Evolutionary conservation across 1,140 invertebrate genomes (phyloP).

Genomic region (Ceratina calcarata): DNA sequence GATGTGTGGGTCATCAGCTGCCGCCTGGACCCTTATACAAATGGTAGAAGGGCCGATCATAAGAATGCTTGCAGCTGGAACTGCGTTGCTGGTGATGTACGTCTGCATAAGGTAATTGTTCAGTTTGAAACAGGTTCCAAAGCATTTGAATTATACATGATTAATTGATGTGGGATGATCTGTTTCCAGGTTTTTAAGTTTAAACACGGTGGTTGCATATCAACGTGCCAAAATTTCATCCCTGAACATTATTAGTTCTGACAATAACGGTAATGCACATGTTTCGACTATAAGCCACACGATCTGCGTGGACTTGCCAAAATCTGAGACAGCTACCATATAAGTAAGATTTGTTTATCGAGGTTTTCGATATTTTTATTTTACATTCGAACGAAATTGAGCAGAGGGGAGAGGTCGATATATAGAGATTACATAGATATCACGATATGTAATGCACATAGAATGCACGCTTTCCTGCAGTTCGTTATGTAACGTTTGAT

Average conservation of each 20-base stretch:
- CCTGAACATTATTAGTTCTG: conserved; percentile 86
- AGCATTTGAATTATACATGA: background rate
- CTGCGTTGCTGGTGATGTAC: conserved; percentile 90
- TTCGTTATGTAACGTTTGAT: conserved; percentile 26
- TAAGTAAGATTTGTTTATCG: conserved; percentile 36
- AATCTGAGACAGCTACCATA: conserved; percentile 61
- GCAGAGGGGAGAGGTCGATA: background rate
- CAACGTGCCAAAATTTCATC: conserved; percentile 93
- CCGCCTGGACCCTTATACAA: conserved; percentile 91
- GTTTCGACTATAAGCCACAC: conserved; percentile 82
- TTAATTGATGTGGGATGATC: conserved; percentile 37
- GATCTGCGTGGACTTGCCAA: conserved; percentile 79
- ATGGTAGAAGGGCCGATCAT: conserved; percentile 89
- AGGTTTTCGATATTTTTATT: conserved; percentile 1
- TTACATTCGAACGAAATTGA: conserved; percentile 18
- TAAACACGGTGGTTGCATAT: conserved; percentile 92
- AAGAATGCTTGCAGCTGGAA: conserved; percentile 88
- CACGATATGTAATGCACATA: conserved; percentile 24
- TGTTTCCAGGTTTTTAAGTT: conserved; percentile 86
- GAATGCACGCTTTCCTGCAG: conserved; percentile 12
- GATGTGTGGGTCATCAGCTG: conserved; percentile 88
- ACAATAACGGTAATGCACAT: conserved; percentile 67
- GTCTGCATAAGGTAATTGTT: conserved; percentile 87
- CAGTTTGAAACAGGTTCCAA: background rate
- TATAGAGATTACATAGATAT: conserved; percentile 23